Base-by-base conservation (phyloP, 2,797 vertebrate species). In the Crocidura indochinensis region DNA sequence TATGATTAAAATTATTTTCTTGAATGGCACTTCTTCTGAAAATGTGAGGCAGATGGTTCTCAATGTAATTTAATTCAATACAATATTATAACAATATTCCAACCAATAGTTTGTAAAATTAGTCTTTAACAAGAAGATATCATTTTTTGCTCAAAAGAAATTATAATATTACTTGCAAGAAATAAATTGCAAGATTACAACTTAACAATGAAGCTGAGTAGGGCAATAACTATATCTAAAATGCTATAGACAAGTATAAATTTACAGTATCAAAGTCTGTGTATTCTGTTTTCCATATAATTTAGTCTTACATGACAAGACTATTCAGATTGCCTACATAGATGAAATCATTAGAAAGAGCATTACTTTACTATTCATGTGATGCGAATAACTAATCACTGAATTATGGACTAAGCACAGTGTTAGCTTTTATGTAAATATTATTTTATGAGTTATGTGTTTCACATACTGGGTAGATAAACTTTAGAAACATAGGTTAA, bases 1-100 rank as follows among this genome's bases (percentile, higher is more conserved):
- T 91, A 90, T 53, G 10, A 88, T 78, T 92, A 92, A 31, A 85
- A 74, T 24, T 38, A 46, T 79, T 85, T 79, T 6, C 47, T 84
- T 68, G 71, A 88, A 86, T 31, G 53, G 60, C 90, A n/a, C 20
- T 44, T 94, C 65, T 88, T 20, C 22, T 88, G 1, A 38, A 76
- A 76, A 79, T 80, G 20, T 29, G 84, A 92, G 27, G 51, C 69
- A 79, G 44, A 91, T 90, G 75, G 38, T 26, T 31, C 86, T 71
- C 11, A 73, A 73, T 22, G 49, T 10, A 78, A 71, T 73, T 91
- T 31, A 44, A 46, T 46, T 92, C 31, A 89, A 64, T 15, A 78
- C 84, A 91, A 67, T 80, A 76, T n/a, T 82, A 62, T 71, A 46
- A 62, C 17, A 51, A 1, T 56, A 8, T 64, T 88, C 29, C 29